Base-by-base conservation (phyloP, 2,113 vertebrate species). In the Oreochromis spilurus region DNA sequence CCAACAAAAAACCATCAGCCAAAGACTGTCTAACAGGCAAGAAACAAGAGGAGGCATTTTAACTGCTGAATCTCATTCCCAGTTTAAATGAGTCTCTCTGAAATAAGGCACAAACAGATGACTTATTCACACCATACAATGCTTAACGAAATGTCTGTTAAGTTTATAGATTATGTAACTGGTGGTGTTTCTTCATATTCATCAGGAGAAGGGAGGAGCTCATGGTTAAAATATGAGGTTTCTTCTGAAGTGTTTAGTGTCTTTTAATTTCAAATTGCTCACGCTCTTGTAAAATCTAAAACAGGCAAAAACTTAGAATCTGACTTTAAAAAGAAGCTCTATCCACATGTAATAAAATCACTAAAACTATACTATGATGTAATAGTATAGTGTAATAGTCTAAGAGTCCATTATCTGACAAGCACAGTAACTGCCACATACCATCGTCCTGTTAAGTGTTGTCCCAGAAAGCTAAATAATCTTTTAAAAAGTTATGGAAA, bases 31-130 rank as follows among this genome's bases (percentile, higher is more conserved):
- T 67, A 60, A 31, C 67, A 31, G 52, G 77, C 88, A 24, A 93
- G 88, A 93, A 95, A 91, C 84, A 85, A 58, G 83, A 89, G 40
- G 80, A 82, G 87, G 13, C 70, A 48, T 31, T 84, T 92, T 79
- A 24, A 81, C 78, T 34, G 75, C 82, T 38, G 13, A 29, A 1
- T 80, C 79, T 84, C 57, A 55, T 90, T 82, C 81, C 24, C 53
- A 48, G 67, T 17, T 14, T 84, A 45, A 85, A 82, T 19, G 54
- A 80, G 81, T 60, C 26, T 67, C 65, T 83, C 75, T 77, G 53
- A 83, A 80, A 62, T 36, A 16, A 14, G 5, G 34, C 2, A 52
- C 54, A 81, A 57, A 29, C 60, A 16, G 16, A 77, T 1, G 24
- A 31, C 17, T 19, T 48, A 0, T 31, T 13, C 70, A 8, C 26